These are phyloP conservation scores for Xenopus tropicalis DNA, from an alignment of 2,113 vertebrate genomes.

Conservation along the genomic window DNA sequence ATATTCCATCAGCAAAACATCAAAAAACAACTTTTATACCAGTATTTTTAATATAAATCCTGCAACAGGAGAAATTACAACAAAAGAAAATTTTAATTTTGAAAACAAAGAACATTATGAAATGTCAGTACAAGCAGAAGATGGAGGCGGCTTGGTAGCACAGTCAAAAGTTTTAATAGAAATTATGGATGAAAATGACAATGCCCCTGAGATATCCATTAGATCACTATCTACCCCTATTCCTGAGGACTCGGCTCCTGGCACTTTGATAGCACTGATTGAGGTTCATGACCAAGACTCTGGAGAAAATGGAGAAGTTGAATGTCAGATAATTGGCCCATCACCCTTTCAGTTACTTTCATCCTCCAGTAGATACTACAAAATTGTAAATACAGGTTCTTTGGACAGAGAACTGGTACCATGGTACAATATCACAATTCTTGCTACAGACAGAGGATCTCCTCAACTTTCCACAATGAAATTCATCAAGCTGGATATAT, in stretches of 20 bases:
- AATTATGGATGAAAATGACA: conserved; percentile 69
- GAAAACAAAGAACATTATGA: conserved; percentile 63
- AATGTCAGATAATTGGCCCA: conserved; percentile 54
- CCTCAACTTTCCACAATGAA: conserved; percentile 6
- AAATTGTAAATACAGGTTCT: conserved; percentile 67
- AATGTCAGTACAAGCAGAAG: conserved; percentile 65
- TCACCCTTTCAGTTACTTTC: conserved; percentile 62
- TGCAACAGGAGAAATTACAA: conserved; percentile 62
- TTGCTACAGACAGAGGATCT: neutral
- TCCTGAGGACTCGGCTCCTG: conserved; percentile 58
- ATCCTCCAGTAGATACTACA: conserved; percentile 61
- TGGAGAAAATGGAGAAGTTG: conserved; percentile 59
- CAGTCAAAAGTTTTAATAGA: conserved; percentile 56
- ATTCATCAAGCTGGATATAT: conserved; percentile 20
- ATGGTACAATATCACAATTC: conserved; percentile 46
- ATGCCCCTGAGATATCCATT: conserved; percentile 48
- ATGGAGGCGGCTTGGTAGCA: conserved; percentile 59
- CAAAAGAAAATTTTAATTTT: conserved; percentile 62
- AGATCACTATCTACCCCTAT: conserved; percentile 51
- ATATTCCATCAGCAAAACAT: conserved; percentile 67
- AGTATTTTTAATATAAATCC: conserved; percentile 66
- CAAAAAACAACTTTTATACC: conserved; percentile 52
- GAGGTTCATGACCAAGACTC: conserved; percentile 66
- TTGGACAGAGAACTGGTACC: conserved; percentile 77
- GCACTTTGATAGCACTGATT: conserved; percentile 64